phyloP scores from a whole-genome alignment of 2,113 vertebrate genomes.

The Mesitornis unicolor region DNA sequence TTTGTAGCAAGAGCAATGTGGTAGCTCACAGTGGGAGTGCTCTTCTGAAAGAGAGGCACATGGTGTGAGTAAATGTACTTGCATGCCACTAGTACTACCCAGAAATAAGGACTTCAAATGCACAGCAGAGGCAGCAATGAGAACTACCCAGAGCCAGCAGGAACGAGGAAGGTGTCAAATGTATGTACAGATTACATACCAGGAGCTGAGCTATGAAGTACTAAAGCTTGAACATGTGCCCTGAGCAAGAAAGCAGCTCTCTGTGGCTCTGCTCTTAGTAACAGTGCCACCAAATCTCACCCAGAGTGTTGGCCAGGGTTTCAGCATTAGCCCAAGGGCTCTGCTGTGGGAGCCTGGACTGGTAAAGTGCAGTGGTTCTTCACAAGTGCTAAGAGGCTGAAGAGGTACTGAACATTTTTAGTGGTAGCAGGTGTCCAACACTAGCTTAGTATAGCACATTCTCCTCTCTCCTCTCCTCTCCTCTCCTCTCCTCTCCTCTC shows the following conservation, averaged over 20 bases:
- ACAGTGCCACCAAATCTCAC: not conserved
- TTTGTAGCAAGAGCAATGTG: not conserved
- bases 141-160: not conserved
- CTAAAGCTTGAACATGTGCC: not conserved
- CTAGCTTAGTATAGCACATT: not conserved
- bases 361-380: not conserved
- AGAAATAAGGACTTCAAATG: not conserved
- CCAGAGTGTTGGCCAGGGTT: not conserved
- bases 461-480: not conserved
- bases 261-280: not conserved
- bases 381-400: not conserved
- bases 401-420: not conserved
- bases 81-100: not conserved
- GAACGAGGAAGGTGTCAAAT: not conserved
- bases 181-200: not conserved
- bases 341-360: not conserved
- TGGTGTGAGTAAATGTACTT: not conserved
- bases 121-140: not conserved
- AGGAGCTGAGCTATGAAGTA: not conserved
- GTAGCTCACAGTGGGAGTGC: not conserved
- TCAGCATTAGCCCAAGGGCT: not conserved
- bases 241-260: not conserved
- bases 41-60: not conserved
- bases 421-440: not conserved
- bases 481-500: not conserved